Percentiles rank a stretch among this genome's conserved stretches.
Conservation (phyloP, 2,113 vertebrate genomes). For the Leptocoma aspasia region DNA sequence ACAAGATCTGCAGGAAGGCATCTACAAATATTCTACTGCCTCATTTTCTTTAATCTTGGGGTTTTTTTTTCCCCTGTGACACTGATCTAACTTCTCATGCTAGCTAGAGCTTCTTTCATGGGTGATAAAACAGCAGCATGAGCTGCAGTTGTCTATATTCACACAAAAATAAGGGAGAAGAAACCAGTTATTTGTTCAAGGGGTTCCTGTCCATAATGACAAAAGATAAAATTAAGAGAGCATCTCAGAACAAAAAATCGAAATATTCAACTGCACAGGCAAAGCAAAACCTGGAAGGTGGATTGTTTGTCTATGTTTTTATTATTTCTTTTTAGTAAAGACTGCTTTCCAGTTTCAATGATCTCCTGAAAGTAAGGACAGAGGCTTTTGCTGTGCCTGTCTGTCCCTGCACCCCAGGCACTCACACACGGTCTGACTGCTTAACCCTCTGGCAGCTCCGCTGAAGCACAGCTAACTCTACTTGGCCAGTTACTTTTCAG, state of each 20-base stretch:
- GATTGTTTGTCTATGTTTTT: not conserved
- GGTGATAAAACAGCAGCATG: not conserved
- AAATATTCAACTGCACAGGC: not conserved
- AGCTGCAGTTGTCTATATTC: not conserved
- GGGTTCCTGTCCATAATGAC: not conserved
- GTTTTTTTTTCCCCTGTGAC: accelerated
- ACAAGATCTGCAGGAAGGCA: not conserved
- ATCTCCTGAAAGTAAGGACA: not conserved
- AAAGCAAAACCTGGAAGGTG: not conserved
- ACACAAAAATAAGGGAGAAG: not conserved
- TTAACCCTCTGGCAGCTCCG: not conserved
- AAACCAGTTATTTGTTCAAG: not conserved
- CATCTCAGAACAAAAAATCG: not conserved
- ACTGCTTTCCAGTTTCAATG: not conserved
- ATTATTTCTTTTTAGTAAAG: not conserved
- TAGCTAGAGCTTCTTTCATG: not conserved
- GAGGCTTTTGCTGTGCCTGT: not conserved
- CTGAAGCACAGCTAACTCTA: not conserved
- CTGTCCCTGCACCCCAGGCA: not conserved
- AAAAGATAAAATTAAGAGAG: not conserved
- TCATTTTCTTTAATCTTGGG: not conserved
- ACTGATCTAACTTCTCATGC: not conserved
- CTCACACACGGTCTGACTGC: not conserved
- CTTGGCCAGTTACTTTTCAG: not conserved
- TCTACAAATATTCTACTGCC: not conserved